phyloP scores from a whole-genome alignment of 2,797 vertebrate genomes.

The Cirrhinus molitorella region DNA sequence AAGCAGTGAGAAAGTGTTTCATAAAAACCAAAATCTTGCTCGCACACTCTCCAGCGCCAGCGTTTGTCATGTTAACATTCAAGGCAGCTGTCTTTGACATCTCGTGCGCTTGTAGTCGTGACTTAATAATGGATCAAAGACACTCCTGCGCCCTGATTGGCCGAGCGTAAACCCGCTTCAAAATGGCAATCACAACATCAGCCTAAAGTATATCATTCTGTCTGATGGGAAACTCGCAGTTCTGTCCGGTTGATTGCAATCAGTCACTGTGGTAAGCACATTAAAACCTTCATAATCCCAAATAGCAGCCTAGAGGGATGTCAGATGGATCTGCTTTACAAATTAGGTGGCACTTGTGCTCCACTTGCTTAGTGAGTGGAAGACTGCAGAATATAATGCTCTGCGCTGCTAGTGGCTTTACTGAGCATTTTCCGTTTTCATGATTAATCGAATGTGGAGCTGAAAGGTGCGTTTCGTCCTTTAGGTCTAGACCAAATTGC shows the following conservation, averaged over 20 bases:
- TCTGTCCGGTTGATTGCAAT: constrained; percentile 58
- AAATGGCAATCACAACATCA: constrained; percentile 40
- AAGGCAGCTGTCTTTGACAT: constrained; percentile 33
- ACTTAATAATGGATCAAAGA: constrained; percentile 41
- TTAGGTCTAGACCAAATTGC: neutral
- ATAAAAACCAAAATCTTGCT: constrained; percentile 27
- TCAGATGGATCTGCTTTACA: constrained; percentile 47
- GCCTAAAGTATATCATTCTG: neutral
- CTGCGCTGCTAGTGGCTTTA: neutral
- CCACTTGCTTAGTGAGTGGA: constrained; percentile 40
- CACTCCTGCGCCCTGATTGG: constrained; percentile 29
- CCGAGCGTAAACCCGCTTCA: constrained; percentile 24
- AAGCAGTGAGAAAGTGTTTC: constrained; percentile 13
- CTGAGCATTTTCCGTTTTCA: neutral
- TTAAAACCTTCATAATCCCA: constrained; percentile 53
- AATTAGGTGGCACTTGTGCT: constrained; percentile 43
- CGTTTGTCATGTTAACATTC: constrained; percentile 19
- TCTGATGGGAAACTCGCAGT: constrained; percentile 25
- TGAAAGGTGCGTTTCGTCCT: neutral
- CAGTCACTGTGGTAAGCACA: constrained; percentile 43
- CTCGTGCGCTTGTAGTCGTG: neutral
- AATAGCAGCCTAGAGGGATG: constrained; percentile 42
- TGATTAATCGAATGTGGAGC: neutral
- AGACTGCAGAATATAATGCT: constrained; percentile 18
- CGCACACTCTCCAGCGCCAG: neutral